phyloP scores from a whole-genome alignment of 2,113 vertebrate species.

The Neomonachus schauinslandi region DNA sequence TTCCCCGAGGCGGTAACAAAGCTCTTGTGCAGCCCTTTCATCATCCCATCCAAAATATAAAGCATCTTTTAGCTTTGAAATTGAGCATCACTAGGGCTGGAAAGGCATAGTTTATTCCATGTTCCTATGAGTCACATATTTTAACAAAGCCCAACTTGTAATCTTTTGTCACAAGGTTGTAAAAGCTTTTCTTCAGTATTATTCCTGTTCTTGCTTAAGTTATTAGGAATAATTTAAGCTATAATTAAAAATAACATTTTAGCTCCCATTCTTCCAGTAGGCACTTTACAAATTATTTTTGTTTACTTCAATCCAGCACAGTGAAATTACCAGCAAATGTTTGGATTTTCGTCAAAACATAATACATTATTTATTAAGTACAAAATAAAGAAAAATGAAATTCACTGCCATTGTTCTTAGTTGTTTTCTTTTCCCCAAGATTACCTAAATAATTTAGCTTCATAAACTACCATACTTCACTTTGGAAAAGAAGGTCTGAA shows the following conservation, averaged over 20 bases:
- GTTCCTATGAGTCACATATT: conserved; percentile 64
- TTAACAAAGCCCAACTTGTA: conserved; percentile 63
- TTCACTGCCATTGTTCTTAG: background rate
- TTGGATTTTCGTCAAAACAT: conserved; percentile 44
- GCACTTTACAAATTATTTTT: conserved; percentile 46
- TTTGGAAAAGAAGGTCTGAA: background rate
- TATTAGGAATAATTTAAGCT: conserved; percentile 62
- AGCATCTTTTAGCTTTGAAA: conserved; percentile 64
- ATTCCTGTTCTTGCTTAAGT: conserved; percentile 50
- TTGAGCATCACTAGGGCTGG: background rate
- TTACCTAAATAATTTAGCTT: background rate
- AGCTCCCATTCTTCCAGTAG: background rate
- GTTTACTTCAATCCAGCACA: conserved; percentile 4
- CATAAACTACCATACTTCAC: background rate
- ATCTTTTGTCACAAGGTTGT: conserved; percentile 59
- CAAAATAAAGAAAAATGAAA: background rate
- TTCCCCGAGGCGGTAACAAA: background rate
- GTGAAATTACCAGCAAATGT: conserved; percentile 40
- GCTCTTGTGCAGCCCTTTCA: background rate
- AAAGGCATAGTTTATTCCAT: conserved; percentile 61
- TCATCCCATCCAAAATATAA: background rate
- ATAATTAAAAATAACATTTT: conserved; percentile 65
- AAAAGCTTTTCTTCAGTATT: conserved; percentile 56
- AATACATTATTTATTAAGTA: conserved; percentile 50
- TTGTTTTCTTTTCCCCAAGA: background rate